Conservation (phyloP, 1,140 invertebrate species). For the Psilanteris sp. region DNA sequence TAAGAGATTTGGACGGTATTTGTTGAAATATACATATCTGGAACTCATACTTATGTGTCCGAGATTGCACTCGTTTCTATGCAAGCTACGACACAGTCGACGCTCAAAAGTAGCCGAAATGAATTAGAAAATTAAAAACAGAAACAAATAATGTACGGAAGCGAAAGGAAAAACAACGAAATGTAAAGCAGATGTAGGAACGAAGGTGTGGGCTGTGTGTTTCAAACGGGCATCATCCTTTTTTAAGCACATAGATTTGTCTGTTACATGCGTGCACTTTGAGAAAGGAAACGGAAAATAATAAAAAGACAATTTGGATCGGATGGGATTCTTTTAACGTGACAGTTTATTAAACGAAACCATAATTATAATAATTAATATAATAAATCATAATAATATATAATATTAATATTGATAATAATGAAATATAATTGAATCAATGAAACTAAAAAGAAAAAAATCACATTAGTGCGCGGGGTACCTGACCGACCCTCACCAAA, state of each 20-base stretch:
- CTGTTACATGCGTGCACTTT: constrained; percentile 6
- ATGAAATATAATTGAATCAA: constrained; percentile 68
- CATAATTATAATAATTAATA: constrained; percentile 76
- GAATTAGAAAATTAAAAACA: neutral
- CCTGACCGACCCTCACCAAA: constrained; percentile 63
- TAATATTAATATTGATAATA: constrained; percentile 71
- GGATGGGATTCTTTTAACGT: constrained; percentile 73
- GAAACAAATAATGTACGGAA: too few species aligned
- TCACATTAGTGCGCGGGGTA: constrained; percentile 74
- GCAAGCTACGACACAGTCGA: constrained; percentile 31
- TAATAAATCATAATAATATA: constrained; percentile 69
- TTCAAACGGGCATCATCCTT: too few species aligned
- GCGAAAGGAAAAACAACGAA: too few species aligned
- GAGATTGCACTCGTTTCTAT: constrained; percentile 12
- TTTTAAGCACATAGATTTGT: too few species aligned
- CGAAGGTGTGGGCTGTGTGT: too few species aligned
- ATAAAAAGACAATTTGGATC: constrained; percentile 50
- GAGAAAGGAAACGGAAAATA: constrained; percentile 42
- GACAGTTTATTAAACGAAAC: constrained; percentile 79
- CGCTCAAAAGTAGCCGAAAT: constrained; percentile 1
- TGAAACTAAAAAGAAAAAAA: constrained; percentile 73
- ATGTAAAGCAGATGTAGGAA: too few species aligned
- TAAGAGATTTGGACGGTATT: constrained; percentile 66
- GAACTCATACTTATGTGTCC: constrained; percentile 57
- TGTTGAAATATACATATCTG: constrained; percentile 61